A percentile compares a stretch with the other conserved stretches of the same genome.
phyloP scores from a whole-genome alignment of 2,797 vertebrate genomes.

The Peromyscus aztecus region DNA sequence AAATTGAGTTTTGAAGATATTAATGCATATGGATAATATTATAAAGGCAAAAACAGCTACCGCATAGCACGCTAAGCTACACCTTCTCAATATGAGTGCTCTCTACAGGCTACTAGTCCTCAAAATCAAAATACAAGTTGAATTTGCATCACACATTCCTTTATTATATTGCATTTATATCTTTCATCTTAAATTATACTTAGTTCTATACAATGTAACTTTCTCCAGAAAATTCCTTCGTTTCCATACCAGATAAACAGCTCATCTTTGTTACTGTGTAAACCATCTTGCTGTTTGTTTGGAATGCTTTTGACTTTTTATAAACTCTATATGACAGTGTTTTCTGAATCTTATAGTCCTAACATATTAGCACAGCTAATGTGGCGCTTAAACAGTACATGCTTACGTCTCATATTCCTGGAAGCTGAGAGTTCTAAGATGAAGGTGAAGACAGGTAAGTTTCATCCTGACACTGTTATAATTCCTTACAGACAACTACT shows the following conservation, averaged over 20 bases:
- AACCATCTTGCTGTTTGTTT: not conserved
- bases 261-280: not conserved
- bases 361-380: not conserved
- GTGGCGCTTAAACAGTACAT: not conserved
- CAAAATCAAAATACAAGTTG: not conserved
- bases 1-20: conserved; percentile 8
- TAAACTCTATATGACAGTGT: not conserved
- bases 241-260: not conserved
- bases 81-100: not conserved
- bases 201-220: not conserved
- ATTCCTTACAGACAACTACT: rapidly evolving
- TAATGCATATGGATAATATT: not conserved
- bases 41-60: not conserved
- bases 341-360: not conserved
- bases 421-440: not conserved
- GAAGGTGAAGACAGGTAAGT: not conserved
- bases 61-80: not conserved
- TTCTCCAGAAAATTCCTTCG: not conserved
- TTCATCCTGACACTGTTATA: not conserved
- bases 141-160: not conserved
- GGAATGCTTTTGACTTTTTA: not conserved
- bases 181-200: not conserved
- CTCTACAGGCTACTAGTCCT: not conserved
- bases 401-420: not conserved
- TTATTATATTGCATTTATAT: not conserved